These are phyloP conservation scores for Pocillopora meandrina DNA, from an alignment of 92 coral and sea anemone genomes.

Conservation along the genomic window DNA sequence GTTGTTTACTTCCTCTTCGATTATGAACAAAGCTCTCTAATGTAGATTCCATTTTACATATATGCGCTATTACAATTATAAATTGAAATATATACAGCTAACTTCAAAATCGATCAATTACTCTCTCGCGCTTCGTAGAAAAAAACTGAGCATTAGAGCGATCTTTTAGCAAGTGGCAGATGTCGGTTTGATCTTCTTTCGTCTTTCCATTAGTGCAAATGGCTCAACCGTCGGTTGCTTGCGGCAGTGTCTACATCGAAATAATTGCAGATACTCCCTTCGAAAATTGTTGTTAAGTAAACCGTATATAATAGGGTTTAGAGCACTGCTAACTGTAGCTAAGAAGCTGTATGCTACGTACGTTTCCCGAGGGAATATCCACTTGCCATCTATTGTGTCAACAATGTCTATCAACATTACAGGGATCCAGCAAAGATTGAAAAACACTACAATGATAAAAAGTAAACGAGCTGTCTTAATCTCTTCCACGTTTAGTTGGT, in stretches of 20 bases:
- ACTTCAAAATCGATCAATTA: too few species aligned
- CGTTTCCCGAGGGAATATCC: slow-evolving; percentile 49
- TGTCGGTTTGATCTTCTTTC: slow-evolving; percentile 56
- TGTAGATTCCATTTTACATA: too few species aligned
- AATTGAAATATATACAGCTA: too few species aligned
- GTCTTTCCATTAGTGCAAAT: slow-evolving; percentile 50
- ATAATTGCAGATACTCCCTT: slow-evolving; percentile 44
- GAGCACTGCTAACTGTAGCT: slow-evolving; percentile 47
- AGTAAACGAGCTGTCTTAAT: slow-evolving; percentile 54
- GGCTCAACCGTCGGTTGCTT: not conserved
- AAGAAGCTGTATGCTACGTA: slow-evolving; percentile 52
- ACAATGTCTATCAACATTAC: slow-evolving; percentile 54
- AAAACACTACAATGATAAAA: slow-evolving; percentile 64
- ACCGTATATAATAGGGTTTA: slow-evolving; percentile 60
- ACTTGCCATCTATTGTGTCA: slow-evolving; percentile 52
- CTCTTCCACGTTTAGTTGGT: slow-evolving; percentile 49
- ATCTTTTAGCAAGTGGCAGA: not conserved
- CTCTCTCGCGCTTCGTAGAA: too few species aligned
- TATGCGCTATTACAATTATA: too few species aligned
- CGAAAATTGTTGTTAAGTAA: slow-evolving; percentile 58
- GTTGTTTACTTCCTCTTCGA: too few species aligned
- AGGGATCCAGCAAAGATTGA: slow-evolving; percentile 59
- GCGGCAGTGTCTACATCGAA: slow-evolving; percentile 9
- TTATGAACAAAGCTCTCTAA: too few species aligned
- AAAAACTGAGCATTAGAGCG: too few species aligned